Base-by-base conservation (phyloP, 2,113 vertebrate species). In the Alethe diademata region DNA sequence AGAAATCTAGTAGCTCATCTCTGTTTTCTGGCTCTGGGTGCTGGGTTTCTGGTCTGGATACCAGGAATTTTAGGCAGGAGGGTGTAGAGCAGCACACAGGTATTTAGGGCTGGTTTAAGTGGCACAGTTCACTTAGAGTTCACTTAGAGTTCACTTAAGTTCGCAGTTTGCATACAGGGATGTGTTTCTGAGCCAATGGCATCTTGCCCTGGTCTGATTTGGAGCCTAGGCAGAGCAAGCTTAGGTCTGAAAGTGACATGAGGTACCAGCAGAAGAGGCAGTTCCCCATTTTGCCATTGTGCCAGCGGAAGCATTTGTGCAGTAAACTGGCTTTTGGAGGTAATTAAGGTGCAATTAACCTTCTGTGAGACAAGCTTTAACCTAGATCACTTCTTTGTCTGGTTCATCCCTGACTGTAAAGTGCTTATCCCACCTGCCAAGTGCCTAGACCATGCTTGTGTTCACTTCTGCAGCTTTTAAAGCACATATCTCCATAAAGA, bases 371-470 rank as follows among this genome's bases (percentile, higher is more conserved):
- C n/a, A 45, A 71, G 19, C 12, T 71, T 43, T 66, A 75, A 57
- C 51, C 36, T 54, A 43, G 31, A 45, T 58, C 12, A 17, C 12
- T 69, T 56, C 53, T 31, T 43, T 58, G 17, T 66, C 66, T 91
- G n/a, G 43, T 54, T 70, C 38, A 85, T 36, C 12, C 60, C 28
- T 43, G 70, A 13, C 47, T 10, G 14, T 67, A 8, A 62, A 25
- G 15, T 57, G 91, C 50, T 79, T 35, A 6, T 54, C 13, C 17
- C 53, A 16, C 50, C 45, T 70, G 40, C 70, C 45, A 45, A 81
- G 22, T 35, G 50, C 50, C 25, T 9, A 4, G 24, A 29, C 33
- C 0, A 0, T 8, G 10, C 50, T 78, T 13, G 1, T 1, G 4
- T 15, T 81, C 79, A 10, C 18, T 72, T 64, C 73, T 64, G 38